Percentiles rank a stretch among this genome's conserved stretches.
Conservation (phyloP, 2,888 invertebrate genomes). For the Pristionchus arcanus region DNA sequence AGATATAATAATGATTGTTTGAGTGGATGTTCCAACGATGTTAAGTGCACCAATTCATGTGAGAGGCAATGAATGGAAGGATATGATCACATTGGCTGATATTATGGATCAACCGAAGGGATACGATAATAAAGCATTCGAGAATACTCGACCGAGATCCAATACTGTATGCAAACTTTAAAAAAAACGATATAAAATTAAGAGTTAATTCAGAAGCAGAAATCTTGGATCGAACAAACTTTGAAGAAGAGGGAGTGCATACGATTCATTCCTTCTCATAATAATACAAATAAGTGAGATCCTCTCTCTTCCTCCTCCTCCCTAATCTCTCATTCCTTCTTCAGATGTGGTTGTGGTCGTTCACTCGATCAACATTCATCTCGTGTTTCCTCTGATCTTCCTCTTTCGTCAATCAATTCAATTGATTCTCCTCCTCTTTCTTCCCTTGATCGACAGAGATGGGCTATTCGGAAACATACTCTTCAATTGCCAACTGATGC, state of each 20-base stretch:
- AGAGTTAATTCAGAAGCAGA: neutral
- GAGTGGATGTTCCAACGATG: conserved; percentile 51
- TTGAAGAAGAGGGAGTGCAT: conserved; percentile 95
- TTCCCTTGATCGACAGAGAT: conserved; percentile 59
- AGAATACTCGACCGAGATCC: neutral
- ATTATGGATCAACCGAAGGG: neutral
- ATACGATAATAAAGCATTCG: conserved; percentile 14
- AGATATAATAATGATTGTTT: neutral
- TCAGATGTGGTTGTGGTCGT: conserved; percentile 56
- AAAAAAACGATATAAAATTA: neutral
- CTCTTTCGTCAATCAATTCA: conserved; percentile 42
- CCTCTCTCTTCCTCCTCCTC: neutral
- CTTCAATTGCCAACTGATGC: conserved; percentile 92
- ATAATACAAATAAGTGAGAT: conserved; percentile 61
- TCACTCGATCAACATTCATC: neutral
- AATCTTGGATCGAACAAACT: conserved; percentile 91
- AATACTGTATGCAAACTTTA: neutral
- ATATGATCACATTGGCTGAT: neutral
- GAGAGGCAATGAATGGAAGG: conserved; percentile 67
- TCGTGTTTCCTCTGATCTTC: conserved; percentile 27
- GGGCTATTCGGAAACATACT: conserved; percentile 85
- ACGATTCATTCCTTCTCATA: conserved; percentile 85
- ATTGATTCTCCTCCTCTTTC: conserved; percentile 11
- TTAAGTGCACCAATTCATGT: conserved; percentile 66
- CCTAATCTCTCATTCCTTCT: neutral